phyloP scores from a whole-genome alignment of 1,140 invertebrate genomes.

The Trachymyrmex septentrionalis region DNA sequence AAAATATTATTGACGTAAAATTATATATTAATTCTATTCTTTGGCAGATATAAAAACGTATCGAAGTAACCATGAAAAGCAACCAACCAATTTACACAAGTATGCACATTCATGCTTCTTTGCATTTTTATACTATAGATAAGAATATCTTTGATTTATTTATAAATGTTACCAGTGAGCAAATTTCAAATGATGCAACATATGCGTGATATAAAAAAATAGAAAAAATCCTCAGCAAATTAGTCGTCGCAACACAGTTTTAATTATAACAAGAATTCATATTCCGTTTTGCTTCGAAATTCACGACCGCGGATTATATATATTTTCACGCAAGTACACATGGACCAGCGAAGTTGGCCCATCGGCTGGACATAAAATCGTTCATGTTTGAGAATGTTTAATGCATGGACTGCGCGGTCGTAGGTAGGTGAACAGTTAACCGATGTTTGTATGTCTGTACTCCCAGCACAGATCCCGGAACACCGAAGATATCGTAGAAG shows the following conservation, averaged over 20 bases:
- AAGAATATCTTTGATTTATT: slow-evolving; percentile 17
- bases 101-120: slow-evolving; percentile 15
- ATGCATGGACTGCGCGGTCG: slow-evolving; percentile 71
- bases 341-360: slow-evolving; percentile 27
- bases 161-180: background rate
- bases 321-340: background rate
- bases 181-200: slow-evolving; percentile 19
- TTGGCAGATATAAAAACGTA: slow-evolving; percentile 24
- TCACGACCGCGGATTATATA: slow-evolving; percentile 29
- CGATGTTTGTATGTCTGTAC: slow-evolving; percentile 67
- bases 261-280: slow-evolving; percentile 22
- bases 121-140: slow-evolving; percentile 18
- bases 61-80: background rate
- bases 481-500: slow-evolving; percentile 71
- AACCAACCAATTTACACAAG: slow-evolving; percentile 6
- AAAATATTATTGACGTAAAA: background rate
- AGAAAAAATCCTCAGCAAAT: background rate
- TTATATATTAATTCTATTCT: slow-evolving; percentile 3
- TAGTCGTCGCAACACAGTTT: slow-evolving; percentile 16
- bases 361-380: slow-evolving; percentile 39
- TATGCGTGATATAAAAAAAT: background rate
- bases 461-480: slow-evolving; percentile 58
- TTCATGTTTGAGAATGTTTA: slow-evolving; percentile 77
- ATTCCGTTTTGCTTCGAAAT: background rate
- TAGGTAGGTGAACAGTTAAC: slow-evolving; percentile 68